Conservation (phyloP, 1,140 invertebrate genomes). For the Zaprionus gabonicus region DNA sequence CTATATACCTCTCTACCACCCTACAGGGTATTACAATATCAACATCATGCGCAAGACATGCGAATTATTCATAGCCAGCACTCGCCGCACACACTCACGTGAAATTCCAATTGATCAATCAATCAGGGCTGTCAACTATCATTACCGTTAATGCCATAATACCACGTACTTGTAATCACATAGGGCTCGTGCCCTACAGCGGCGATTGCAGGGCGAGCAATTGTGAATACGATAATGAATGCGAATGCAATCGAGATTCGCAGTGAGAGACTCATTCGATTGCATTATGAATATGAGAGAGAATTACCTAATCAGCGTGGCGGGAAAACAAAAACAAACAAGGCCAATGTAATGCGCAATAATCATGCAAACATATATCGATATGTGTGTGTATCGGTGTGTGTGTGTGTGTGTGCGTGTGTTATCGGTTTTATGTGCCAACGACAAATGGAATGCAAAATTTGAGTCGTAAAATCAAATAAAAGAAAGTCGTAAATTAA, state of each 20-base stretch:
- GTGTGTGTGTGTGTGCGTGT: conserved; percentile 9
- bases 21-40: not conserved
- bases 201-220: not conserved
- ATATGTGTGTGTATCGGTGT: not conserved
- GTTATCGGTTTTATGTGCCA: conserved; percentile 37
- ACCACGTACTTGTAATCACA: not conserved
- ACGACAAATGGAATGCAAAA: conserved; percentile 56
- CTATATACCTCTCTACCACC: not conserved
- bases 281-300: conserved; percentile 8
- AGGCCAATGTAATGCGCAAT: conserved; percentile 4
- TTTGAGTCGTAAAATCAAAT: conserved; percentile 64
- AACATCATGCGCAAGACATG: not conserved
- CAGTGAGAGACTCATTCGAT: not conserved
- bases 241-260: conserved; percentile 7
- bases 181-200: not conserved
- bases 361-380: conserved; percentile 5
- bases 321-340: not conserved
- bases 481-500: conserved; percentile 80
- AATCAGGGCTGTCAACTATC: conserved; percentile 2
- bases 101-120: conserved; percentile 10
- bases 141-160: conserved; percentile 8
- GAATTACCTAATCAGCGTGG: conserved; percentile 8
- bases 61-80: conserved; percentile 4
- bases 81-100: not conserved
- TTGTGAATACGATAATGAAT: not conserved